These are phyloP conservation scores for Nebria ingens DNA, from an alignment of 1,140 invertebrate species.

Conservation along the genomic window DNA sequence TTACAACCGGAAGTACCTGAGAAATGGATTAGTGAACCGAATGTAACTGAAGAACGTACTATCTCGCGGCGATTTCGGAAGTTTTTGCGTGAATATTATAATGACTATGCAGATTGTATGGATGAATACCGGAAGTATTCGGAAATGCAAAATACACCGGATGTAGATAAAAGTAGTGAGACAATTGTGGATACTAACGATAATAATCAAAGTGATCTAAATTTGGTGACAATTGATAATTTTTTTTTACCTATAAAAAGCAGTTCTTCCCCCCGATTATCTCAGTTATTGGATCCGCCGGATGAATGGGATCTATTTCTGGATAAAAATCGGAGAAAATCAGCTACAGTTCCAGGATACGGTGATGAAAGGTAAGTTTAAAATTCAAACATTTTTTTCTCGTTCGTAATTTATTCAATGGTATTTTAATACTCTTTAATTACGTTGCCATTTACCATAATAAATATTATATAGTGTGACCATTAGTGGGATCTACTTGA, in stretches of 20 bases:
- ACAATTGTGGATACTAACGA: neutral
- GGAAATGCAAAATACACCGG: neutral
- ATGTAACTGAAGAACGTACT: conserved; percentile 19
- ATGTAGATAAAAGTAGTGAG: neutral
- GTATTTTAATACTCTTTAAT: neutral
- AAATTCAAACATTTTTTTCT: conserved; percentile 6
- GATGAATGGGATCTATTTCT: neutral
- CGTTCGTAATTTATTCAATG: conserved; percentile 7
- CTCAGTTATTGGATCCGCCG: conserved; percentile 17
- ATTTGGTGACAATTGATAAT: conserved; percentile 18
- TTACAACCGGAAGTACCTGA: conserved; percentile 19
- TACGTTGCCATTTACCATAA: neutral
- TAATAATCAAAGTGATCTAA: conserved; percentile 3
- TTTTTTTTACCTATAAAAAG: conserved; percentile 27
- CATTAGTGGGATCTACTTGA: too few relatives aligned
- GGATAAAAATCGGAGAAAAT: conserved; percentile 24
- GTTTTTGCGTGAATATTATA: conserved; percentile 31
- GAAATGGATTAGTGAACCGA: conserved; percentile 24
- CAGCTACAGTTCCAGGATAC: conserved; percentile 23
- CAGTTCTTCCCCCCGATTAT: conserved; percentile 27
- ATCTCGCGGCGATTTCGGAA: conserved; percentile 13
- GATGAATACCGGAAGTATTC: conserved; percentile 21
- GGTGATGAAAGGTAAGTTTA: conserved; percentile 19
- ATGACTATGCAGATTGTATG: conserved; percentile 32
- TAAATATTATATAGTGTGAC: too few relatives aligned